A percentile compares a stretch with the other conserved stretches of the same genome.
These are phyloP conservation scores for Oikopleura dioica DNA, from an alignment of 23 tunicate species.

Conservation along the genomic window DNA sequence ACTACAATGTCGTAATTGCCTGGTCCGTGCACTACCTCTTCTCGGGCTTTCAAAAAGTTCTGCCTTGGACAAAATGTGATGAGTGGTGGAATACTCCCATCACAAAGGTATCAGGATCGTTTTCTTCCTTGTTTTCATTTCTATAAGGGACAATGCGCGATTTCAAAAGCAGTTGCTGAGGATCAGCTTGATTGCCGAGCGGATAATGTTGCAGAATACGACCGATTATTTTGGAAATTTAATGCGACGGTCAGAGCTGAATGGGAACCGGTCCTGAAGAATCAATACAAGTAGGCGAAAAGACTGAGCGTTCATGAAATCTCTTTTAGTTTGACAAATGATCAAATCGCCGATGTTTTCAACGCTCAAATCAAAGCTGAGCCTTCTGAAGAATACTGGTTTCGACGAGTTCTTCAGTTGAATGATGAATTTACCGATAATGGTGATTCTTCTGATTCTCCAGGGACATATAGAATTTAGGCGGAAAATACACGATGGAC, in stretches of 20 bases:
- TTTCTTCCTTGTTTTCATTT: too few relatives aligned
- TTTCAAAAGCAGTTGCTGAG: not conserved
- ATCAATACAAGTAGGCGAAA: too few relatives aligned
- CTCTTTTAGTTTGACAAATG: not conserved
- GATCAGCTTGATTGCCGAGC: not conserved
- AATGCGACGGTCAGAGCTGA: not conserved
- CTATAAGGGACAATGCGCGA: too few relatives aligned
- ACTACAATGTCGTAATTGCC: constrained; percentile 81
- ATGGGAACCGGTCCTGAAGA: not conserved
- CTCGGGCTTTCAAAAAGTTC: constrained; percentile 54
- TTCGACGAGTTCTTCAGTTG: not conserved
- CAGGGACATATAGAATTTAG: too few relatives aligned
- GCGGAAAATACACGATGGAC: constrained; percentile 1
- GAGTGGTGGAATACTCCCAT: constrained; percentile 67
- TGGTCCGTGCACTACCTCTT: constrained; percentile 73
- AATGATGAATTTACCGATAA: not conserved
- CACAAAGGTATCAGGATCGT: too few relatives aligned
- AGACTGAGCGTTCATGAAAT: too few relatives aligned
- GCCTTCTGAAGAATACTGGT: constrained; percentile 3
- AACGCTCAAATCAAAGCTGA: not conserved
- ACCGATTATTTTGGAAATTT: not conserved
- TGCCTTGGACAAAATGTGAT: constrained; percentile 73
- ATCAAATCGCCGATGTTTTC: not conserved
- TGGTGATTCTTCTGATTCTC: too few relatives aligned
- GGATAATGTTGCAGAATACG: not conserved